Evolutionary conservation across 2,113 vertebrate genomes (phyloP).

Genomic region (Speoplatyrhinus poulsoni): DNA sequence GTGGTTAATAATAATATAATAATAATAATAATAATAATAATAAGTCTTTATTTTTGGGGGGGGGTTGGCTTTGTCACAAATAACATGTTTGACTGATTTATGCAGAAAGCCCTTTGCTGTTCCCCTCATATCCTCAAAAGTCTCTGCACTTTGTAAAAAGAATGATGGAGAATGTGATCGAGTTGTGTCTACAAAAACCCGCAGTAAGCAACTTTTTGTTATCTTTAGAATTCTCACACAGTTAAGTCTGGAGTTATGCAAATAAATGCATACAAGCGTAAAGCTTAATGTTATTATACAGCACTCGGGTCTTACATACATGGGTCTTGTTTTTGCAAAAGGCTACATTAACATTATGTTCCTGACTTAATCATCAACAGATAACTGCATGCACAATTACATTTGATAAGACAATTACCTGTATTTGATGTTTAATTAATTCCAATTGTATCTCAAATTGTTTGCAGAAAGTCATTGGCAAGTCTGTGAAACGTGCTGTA

Average conservation of each 20-base stretch:
- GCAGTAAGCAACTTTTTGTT: constrained; percentile 80
- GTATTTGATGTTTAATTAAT: not conserved
- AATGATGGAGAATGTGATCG: constrained; percentile 90
- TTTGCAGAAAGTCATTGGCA: constrained; percentile 83
- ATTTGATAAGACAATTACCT: not conserved
- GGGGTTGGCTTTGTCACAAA: not conserved
- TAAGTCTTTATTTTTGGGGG: not conserved
- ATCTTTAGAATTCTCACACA: not conserved
- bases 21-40: no score
- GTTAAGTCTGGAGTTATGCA: no score
- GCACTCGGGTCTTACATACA: no score
- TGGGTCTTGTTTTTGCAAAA: no score
- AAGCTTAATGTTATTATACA: no score
- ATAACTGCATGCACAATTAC: not conserved
- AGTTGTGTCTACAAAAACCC: constrained; percentile 91
- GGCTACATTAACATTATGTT: no score
- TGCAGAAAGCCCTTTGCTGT: constrained; percentile 92
- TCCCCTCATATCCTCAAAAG: constrained; percentile 93
- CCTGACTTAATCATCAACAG: no score
- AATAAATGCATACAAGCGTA: no score
- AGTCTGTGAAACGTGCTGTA: constrained; percentile 84
- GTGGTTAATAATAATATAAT: no score
- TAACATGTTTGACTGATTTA: constrained; percentile 16
- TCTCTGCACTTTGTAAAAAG: constrained; percentile 95
- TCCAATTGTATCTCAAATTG: constrained; percentile 7